Base-by-base conservation (phyloP, 2,888 invertebrate species). In the Poecilobothrus nobilitatus region DNA sequence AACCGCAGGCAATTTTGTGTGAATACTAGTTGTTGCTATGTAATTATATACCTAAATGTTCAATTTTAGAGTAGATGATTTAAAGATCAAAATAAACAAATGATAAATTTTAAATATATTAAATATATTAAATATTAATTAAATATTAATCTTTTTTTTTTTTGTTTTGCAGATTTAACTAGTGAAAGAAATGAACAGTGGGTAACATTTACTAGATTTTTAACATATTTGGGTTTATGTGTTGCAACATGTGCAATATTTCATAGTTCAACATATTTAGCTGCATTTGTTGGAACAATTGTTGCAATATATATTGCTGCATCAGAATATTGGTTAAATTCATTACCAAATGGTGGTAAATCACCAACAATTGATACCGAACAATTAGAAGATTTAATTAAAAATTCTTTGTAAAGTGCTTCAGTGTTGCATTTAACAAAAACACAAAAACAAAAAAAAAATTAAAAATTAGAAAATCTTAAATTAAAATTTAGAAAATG, bases 181-280 rank as follows among this genome's bases (percentile, higher is more conserved):
- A 78, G 81, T 69, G 84, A 84, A 74, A 81, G 80, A 69, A 84
- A 86, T n/a, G 86, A 86, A 71, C 81, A 81, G 68, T 84, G 84
- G 70, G 86, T 88, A 71, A 87, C 84, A 74, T 81, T 86, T 71
- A 86, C 89, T 21, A 83, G 95, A 78, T 94, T 94, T 81, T 83
- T 91, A 73, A 94, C 94, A 7, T 95, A 95, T 78, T 82, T 91
- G 64, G 95, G 95, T 4, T 84, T 95, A 63, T 89, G 93, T 75
- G 81, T 94, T 63, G 92, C 94, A 53, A 92, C 94, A 0, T 91
- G 88, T 74, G 94, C 95, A 68, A 89, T 95, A 75, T 88, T 95
- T 67, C 92, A 94, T 74, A 89, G 89, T 76, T 94, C 91, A 69
- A 86, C 89, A 1, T 84, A 87, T 53, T 83, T 92, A 63, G 94